These are phyloP conservation scores for Dendrolimus pini DNA, from an alignment of 2,888 invertebrate species.

Conservation along the genomic window DNA sequence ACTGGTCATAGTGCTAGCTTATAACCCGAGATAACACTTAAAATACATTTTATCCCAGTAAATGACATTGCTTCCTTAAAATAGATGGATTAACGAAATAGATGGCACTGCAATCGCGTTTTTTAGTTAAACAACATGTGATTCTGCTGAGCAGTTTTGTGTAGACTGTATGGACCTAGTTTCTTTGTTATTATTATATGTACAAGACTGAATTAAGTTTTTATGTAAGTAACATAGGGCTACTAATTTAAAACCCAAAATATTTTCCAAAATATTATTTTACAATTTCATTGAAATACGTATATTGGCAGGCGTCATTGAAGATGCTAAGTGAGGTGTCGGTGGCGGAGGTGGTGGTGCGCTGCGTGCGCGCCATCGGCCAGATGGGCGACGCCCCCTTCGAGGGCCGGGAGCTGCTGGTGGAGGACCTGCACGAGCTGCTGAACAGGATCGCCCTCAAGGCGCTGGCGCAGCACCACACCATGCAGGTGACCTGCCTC, in stretches of 20 bases:
- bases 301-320: conserved; percentile 35
- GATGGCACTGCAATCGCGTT: too few species aligned
- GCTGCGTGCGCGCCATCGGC: conserved; percentile 42
- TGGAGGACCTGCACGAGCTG: conserved; percentile 46
- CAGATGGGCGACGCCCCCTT: conserved; percentile 24
- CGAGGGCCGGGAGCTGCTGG: conserved; percentile 47
- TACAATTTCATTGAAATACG: not conserved
- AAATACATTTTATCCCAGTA: too few species aligned
- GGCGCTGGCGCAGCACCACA: conserved; percentile 39
- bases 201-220: too few species aligned
- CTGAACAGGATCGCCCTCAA: conserved; percentile 44
- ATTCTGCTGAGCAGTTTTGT: too few species aligned
- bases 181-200: not conserved
- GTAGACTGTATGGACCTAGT: not conserved
- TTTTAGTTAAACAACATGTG: too few species aligned
- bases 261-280: not conserved
- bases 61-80: too few species aligned
- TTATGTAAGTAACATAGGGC: too few species aligned
- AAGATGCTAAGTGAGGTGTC: conserved; percentile 48
- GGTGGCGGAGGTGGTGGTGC: conserved; percentile 47
- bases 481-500: conserved; percentile 39
- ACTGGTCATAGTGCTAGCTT: too few species aligned
- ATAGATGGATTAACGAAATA: too few species aligned
- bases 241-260: not conserved
- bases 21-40: too few species aligned